Conservation (phyloP, 1,140 invertebrate species). For the Gryon sp. region DNA sequence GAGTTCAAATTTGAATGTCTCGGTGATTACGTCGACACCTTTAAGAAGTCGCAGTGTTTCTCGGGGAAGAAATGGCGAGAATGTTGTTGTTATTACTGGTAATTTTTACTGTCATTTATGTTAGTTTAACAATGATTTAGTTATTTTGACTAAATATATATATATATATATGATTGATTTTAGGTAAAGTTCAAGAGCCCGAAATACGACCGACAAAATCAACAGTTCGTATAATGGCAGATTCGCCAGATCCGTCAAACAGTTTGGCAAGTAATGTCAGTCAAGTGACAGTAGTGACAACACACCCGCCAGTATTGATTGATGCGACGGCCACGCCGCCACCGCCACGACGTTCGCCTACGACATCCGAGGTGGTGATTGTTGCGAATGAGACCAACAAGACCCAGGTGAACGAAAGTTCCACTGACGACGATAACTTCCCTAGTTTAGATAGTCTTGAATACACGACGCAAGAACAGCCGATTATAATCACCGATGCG, state of each 20-base stretch:
- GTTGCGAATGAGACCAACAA: slow-evolving; percentile 88
- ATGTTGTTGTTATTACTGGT: slow-evolving; percentile 77
- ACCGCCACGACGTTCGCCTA: slow-evolving; percentile 69
- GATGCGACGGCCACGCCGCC: slow-evolving; percentile 78
- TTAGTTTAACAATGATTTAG: slow-evolving; percentile 6
- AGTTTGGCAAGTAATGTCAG: slow-evolving; percentile 85
- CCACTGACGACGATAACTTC: slow-evolving; percentile 85
- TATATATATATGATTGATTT: not conserved
- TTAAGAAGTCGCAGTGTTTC: slow-evolving; percentile 71
- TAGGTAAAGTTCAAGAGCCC: slow-evolving; percentile 62
- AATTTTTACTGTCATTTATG: no score
- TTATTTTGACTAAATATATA: no score
- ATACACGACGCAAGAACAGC: slow-evolving; percentile 81
- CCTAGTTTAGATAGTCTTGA: slow-evolving; percentile 87
- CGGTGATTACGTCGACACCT: slow-evolving; percentile 77
- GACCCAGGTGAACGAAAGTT: slow-evolving; percentile 83
- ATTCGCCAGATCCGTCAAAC: slow-evolving; percentile 82
- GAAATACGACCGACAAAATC: slow-evolving; percentile 79
- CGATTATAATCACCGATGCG: slow-evolving; percentile 73
- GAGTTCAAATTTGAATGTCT: slow-evolving; percentile 71
- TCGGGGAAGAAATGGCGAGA: slow-evolving; percentile 70
- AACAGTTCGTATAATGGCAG: slow-evolving; percentile 82
- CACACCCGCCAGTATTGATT: slow-evolving; percentile 87
- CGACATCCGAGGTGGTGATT: slow-evolving; percentile 86
- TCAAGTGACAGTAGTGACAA: slow-evolving; percentile 89